phyloP scores from a whole-genome alignment of 2,113 vertebrate genomes.

The Psettodes erumei region DNA sequence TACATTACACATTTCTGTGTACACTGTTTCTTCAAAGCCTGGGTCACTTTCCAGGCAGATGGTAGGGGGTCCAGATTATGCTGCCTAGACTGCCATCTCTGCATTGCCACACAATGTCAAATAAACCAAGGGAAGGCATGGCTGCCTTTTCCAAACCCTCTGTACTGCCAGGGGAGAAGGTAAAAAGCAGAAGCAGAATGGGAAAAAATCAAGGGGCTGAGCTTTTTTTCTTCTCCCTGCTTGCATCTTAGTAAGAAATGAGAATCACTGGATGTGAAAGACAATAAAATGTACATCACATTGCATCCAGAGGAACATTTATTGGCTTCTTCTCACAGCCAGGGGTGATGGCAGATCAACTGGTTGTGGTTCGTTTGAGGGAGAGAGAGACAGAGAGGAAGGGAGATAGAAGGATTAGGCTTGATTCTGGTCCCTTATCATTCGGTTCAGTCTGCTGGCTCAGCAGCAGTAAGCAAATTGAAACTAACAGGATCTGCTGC shows the following conservation, averaged over 20 bases:
- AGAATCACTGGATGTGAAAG: slow-evolving; percentile 37
- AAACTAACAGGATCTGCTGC: slow-evolving; percentile 78
- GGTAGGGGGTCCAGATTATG: slow-evolving; percentile 39
- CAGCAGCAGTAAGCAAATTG: slow-evolving; percentile 80
- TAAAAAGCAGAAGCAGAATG: slow-evolving; percentile 19
- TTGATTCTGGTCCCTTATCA: slow-evolving; percentile 72
- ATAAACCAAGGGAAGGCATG: slow-evolving; percentile 45
- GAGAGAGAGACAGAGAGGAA: slow-evolving; percentile 34
- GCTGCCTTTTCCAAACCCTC: slow-evolving; percentile 19
- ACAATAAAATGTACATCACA: slow-evolving; percentile 58
- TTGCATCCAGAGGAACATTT: slow-evolving; percentile 51
- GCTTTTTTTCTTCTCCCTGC: neutral
- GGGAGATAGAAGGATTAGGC: slow-evolving; percentile 71
- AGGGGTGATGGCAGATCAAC: slow-evolving; percentile 63
- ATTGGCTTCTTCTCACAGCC: slow-evolving; percentile 51
- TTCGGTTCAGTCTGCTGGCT: slow-evolving; percentile 77
- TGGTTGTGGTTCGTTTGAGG: slow-evolving; percentile 49
- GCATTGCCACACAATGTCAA: slow-evolving; percentile 61
- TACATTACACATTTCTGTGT: slow-evolving; percentile 21
- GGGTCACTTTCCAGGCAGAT: slow-evolving; percentile 31
- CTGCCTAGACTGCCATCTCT: slow-evolving; percentile 48
- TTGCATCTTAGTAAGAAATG: slow-evolving; percentile 40
- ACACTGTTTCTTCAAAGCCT: slow-evolving; percentile 37
- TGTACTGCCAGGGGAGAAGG: slow-evolving; percentile 24
- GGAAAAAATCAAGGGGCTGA: slow-evolving; percentile 9